Conservation (phyloP, 2,797 vertebrate species). For the Xenentodon cancila region DNA sequence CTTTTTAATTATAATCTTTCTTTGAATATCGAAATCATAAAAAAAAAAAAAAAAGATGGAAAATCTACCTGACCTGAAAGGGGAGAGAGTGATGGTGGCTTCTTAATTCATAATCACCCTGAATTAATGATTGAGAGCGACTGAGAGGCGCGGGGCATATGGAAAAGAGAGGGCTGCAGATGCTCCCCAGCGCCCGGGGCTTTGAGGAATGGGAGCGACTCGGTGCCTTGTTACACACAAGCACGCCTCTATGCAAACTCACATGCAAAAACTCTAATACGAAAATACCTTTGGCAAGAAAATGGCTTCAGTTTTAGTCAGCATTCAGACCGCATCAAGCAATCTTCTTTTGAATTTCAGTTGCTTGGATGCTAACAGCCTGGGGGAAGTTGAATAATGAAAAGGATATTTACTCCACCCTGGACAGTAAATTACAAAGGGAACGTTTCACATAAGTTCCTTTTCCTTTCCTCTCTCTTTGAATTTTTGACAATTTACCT, state of each 20-base stretch:
- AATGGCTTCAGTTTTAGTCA: slow-evolving; percentile 36
- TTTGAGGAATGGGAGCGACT: slow-evolving; percentile 59
- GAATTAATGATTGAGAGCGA: slow-evolving; percentile 79
- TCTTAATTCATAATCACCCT: slow-evolving; percentile 80
- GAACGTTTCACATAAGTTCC: slow-evolving; percentile 14
- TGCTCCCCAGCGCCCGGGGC: slow-evolving; percentile 63
- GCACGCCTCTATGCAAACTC: slow-evolving; percentile 34
- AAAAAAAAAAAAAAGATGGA: slow-evolving; percentile 5
- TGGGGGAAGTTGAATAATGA: slow-evolving; percentile 50
- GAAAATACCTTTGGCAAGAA: slow-evolving; percentile 36
- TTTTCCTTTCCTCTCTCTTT: slow-evolving; percentile 1
- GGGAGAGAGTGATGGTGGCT: slow-evolving; percentile 58
- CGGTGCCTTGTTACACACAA: slow-evolving; percentile 53
- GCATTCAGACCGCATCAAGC: slow-evolving; percentile 39
- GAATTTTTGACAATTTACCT: slow-evolving; percentile 26
- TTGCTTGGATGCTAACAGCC: slow-evolving; percentile 36
- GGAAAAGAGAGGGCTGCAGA: slow-evolving; percentile 75
- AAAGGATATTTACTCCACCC: slow-evolving; percentile 56
- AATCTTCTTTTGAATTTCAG: slow-evolving; percentile 29
- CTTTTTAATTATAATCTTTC: slow-evolving; percentile 11
- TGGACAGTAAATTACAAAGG: slow-evolving; percentile 31
- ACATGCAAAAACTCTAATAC: slow-evolving; percentile 9
- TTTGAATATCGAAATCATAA: slow-evolving; percentile 26
- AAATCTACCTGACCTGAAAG: slow-evolving; percentile 47
- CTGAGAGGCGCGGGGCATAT: slow-evolving; percentile 75